Conservation (phyloP, 2,797 vertebrate species). For the Phylloscopus collybita region DNA sequence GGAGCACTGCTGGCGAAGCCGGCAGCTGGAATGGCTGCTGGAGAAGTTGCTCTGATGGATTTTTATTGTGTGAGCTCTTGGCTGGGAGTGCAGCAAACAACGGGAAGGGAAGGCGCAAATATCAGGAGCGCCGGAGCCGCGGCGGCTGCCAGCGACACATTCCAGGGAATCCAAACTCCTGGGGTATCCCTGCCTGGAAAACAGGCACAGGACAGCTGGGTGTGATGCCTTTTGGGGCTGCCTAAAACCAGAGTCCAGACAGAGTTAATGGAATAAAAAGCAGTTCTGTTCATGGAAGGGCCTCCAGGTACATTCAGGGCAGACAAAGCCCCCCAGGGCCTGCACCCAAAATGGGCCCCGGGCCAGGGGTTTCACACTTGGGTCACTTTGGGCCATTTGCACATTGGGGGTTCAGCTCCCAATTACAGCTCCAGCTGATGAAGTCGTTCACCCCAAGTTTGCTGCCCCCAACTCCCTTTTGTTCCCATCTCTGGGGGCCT, state of each 20-base stretch:
- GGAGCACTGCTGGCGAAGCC: not conserved
- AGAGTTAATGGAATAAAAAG: not conserved
- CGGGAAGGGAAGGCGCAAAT: not conserved
- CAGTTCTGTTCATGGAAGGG: not conserved
- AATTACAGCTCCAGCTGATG: not conserved
- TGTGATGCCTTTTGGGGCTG: not conserved
- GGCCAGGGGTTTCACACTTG: not conserved
- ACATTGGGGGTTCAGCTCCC: not conserved
- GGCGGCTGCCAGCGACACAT: not conserved
- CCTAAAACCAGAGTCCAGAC: not conserved
- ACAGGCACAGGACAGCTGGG: not conserved
- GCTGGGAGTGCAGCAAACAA: not conserved
- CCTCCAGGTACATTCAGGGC: not conserved
- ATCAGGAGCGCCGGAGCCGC: accelerated
- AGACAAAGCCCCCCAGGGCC: not conserved
- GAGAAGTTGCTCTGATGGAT: not conserved
- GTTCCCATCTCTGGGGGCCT: too few relatives aligned
- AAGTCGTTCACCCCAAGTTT: too few relatives aligned
- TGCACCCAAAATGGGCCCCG: not conserved
- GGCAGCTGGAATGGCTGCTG: not conserved
- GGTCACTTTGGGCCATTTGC: not conserved
- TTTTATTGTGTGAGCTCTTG: not conserved
- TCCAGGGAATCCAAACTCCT: not conserved
- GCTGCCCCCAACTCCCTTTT: too few relatives aligned
- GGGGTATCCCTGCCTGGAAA: not conserved